Evolutionary conservation across 2,113 vertebrate genomes (phyloP), one percentile per base, ranked within the genome.

Genomic region (Mobula birostris): DNA sequence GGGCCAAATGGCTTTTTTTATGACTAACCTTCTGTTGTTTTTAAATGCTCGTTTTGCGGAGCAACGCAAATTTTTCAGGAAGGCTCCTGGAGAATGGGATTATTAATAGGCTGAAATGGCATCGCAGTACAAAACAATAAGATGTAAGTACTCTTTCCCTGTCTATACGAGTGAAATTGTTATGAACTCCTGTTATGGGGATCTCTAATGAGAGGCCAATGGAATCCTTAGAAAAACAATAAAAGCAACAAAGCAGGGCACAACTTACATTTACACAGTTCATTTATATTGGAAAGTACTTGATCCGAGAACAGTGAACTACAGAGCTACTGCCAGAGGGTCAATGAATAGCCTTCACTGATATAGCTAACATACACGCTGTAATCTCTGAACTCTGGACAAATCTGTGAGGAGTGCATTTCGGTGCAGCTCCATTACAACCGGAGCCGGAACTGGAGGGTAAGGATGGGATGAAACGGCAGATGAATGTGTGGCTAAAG

Each of bases 21-120:
- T 76, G 5, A 74, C 91, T 74, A 74, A 93, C 91, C 70, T 93
- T 93, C 91, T 93, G 91, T 93, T 93, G 36, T 93, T 93, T 93
- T 93, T 56, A 48, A 72, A 76, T 40, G 9, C 36, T 93, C 40
- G 15, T 93, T 93, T 76, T 36, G 70, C 91, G 48, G 56, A 93
- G 91, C 68, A 27, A 93, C 3, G 91, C 91, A 29, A 74, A 74
- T 56, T n/a, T 74, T 76, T 74, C 91, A 48, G 70, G 21, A 40
- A 14, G 11, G 68, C 15, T n/a, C 40, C 68, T 7, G 19, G 63
- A 24, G 36, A 32, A 70, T 61, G 32, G 36, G 66, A 70, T 5
- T 19, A 15, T 70, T 32, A 68, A 70, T 14, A 68, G 88, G 32
- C 66, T 92, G 36, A 92, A 72, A 72, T 68, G 32, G 66, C 36